A percentile compares a stretch with the other conserved stretches of the same genome.
Conservation (phyloP, 2,113 vertebrate species). For the human region DNA sequence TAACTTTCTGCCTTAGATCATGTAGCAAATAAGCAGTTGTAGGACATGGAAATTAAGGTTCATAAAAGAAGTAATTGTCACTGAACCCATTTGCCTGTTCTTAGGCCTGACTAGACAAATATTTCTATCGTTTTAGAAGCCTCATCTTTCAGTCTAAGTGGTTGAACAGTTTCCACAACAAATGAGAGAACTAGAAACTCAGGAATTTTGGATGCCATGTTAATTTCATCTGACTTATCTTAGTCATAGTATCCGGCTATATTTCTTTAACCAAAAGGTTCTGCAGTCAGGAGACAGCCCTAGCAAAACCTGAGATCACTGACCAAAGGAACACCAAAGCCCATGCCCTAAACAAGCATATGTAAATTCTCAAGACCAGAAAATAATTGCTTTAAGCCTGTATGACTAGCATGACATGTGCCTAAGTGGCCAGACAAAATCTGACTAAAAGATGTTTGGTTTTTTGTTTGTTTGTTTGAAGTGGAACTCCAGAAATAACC, state of each 20-base stretch:
- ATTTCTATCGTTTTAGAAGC: conserved; percentile 28
- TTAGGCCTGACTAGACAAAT: not conserved
- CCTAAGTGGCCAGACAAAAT: conserved; percentile 42
- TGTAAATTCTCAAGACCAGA: conserved; percentile 20
- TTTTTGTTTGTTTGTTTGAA: not conserved
- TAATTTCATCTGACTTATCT: conserved; percentile 34
- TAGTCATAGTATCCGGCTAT: not conserved
- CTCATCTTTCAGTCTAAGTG: not conserved
- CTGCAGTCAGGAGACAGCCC: not conserved
- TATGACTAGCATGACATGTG: not conserved
- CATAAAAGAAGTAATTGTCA: conserved; percentile 43
- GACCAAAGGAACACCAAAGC: not conserved
- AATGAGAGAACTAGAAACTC: conserved; percentile 5
- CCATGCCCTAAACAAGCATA: not conserved
- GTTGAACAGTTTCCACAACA: not conserved
- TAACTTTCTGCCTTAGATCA: conserved; percentile 70
- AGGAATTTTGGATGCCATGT: conserved; percentile 3
- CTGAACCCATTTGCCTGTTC: not conserved
- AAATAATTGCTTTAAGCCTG: not conserved
- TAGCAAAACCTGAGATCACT: not conserved
- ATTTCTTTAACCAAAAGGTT: conserved; percentile 35
- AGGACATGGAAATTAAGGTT: conserved; percentile 47
- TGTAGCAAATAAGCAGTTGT: conserved; percentile 53
- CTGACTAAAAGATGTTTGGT: not conserved
- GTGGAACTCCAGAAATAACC: conserved; percentile 44